Evolutionary conservation across 2,888 invertebrate species (phyloP).

Genomic region (Heliconius hortense): DNA sequence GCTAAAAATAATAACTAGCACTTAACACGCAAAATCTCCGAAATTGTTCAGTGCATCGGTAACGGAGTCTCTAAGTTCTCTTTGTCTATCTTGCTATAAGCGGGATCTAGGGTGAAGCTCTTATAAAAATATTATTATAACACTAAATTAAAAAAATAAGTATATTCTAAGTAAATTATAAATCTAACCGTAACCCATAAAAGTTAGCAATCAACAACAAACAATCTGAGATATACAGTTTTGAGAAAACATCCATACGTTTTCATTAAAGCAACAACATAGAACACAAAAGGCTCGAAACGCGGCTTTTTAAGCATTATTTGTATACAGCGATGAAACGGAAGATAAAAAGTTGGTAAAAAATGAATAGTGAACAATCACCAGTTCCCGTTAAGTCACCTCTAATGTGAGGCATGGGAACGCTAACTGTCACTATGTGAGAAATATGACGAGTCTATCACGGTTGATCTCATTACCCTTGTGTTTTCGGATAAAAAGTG

Average conservation of each 20-base stretch:
- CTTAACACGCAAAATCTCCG: too few species aligned
- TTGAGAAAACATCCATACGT: neutral
- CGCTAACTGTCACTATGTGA: constrained; percentile 34
- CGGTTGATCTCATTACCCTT: constrained; percentile 12
- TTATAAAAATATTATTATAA: too few species aligned
- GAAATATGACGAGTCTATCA: constrained; percentile 23
- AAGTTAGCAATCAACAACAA: neutral
- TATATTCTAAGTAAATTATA: too few species aligned
- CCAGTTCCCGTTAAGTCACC: constrained; percentile 37
- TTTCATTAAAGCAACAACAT: constrained; percentile 1
- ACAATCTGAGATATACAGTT: neutral
- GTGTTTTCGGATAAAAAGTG: neutral
- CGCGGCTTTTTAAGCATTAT: neutral
- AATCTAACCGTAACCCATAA: too few species aligned
- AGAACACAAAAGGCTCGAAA: neutral
- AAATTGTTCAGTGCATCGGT: too few species aligned
- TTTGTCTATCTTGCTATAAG: too few species aligned
- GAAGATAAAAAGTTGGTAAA: constrained; percentile 18
- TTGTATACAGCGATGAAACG: constrained; percentile 8
- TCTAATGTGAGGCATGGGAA: constrained; percentile 43
- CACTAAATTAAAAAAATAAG: too few species aligned
- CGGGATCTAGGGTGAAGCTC: too few species aligned
- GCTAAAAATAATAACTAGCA: too few species aligned
- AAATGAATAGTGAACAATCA: constrained; percentile 17
- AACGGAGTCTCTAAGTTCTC: too few species aligned